Conservation (phyloP, 2,797 vertebrate genomes). For the Bradypodion ventrale region DNA sequence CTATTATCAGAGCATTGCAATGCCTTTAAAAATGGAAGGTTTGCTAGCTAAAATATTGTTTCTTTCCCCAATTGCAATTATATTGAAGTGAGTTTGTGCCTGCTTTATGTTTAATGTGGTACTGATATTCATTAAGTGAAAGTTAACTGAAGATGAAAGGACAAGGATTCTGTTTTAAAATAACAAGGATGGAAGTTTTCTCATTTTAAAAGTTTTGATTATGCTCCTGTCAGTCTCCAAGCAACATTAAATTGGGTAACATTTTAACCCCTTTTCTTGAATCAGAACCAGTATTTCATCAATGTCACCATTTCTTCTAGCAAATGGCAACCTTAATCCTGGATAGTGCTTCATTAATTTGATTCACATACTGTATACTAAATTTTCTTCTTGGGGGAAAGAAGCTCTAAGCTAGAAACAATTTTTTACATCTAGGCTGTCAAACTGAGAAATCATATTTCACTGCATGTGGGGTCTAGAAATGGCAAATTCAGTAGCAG, state of each 20-base stretch:
- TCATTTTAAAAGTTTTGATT: too few species aligned
- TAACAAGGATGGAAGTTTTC: not conserved
- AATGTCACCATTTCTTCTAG: not conserved
- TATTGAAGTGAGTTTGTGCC: slow-evolving; percentile 1
- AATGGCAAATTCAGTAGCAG: not conserved
- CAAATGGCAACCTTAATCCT: not conserved
- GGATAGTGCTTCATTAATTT: not conserved
- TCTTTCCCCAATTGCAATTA: slow-evolving; percentile 20
- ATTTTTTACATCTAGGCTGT: not conserved
- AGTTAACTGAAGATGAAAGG: slow-evolving; percentile 32
- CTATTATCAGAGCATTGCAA: slow-evolving; percentile 22
- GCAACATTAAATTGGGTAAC: too few species aligned
- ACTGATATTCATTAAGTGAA: not conserved
- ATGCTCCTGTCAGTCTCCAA: too few species aligned
- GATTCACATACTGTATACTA: not conserved
- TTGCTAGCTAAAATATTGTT: slow-evolving; percentile 35
- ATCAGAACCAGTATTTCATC: not conserved
- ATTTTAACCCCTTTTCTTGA: not conserved
- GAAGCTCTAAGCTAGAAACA: not conserved
- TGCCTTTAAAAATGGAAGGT: slow-evolving; percentile 37
- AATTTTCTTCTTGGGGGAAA: not conserved
- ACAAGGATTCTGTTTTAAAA: slow-evolving; percentile 7
- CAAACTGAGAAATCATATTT: not conserved
- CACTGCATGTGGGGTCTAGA: not conserved
- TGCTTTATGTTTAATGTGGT: slow-evolving; percentile 4